A percentile compares a stretch with the other conserved stretches of the same genome.
These are phyloP conservation scores for Temnothorax rugatulus DNA, from an alignment of 2,888 invertebrate species.

Conservation along the genomic window DNA sequence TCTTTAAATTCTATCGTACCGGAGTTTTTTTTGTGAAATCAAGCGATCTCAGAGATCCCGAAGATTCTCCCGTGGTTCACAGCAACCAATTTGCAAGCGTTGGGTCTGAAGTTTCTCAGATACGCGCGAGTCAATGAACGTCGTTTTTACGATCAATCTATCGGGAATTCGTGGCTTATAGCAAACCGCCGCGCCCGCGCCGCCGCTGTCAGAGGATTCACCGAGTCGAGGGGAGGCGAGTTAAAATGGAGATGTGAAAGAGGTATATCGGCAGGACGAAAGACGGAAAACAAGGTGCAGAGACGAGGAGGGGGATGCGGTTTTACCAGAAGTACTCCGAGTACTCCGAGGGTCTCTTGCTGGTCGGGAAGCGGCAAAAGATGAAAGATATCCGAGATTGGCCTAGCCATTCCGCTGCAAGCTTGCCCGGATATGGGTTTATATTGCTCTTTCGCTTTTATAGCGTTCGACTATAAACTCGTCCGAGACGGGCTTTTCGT, in stretches of 20 bases:
- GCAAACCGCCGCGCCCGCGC: neutral
- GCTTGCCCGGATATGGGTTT: conserved; percentile 75
- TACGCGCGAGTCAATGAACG: conserved; percentile 68
- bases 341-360: conserved; percentile 36
- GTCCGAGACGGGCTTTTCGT: conserved; percentile 53
- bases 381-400: conserved; percentile 80
- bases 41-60: neutral
- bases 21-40: neutral
- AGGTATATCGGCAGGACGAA: conserved; percentile 43
- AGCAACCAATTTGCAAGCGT: conserved; percentile 40
- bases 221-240: conserved; percentile 35
- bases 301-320: conserved; percentile 44
- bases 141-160: conserved; percentile 78
- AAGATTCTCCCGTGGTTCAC: neutral
- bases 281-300: conserved; percentile 28
- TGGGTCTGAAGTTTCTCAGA: conserved; percentile 17
- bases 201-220: conserved; percentile 10
- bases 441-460: conserved; percentile 76
- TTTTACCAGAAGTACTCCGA: conserved; percentile 59
- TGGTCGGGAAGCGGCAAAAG: conserved; percentile 74
- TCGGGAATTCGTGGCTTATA: conserved; percentile 68
- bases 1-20: neutral
- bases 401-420: conserved; percentile 65
- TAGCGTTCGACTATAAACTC: conserved; percentile 77
- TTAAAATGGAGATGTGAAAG: conserved; percentile 37